Evolutionary conservation across 2,113 vertebrate genomes (phyloP), one percentile per base, ranked within the genome.

Genomic region (Prunella fulvescens): DNA sequence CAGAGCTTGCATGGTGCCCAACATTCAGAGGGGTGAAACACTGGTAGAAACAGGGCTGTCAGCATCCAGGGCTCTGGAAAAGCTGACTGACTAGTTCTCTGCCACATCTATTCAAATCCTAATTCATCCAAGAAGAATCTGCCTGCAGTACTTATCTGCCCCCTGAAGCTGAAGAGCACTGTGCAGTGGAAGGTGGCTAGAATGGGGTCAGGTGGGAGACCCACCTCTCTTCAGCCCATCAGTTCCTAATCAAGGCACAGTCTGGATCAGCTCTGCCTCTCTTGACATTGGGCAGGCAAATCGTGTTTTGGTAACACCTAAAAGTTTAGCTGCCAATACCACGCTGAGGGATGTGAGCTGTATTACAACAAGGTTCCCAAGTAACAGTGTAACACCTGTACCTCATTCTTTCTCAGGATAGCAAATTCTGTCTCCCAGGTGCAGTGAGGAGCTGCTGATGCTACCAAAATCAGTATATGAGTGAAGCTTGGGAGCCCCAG

Each of bases 201-300:
- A 84, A 86, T 0, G 6, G 28, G 35, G 47, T 31, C 19, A 7
- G 57, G 19, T 24, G 26, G 18, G 62, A 94, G 22, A 73, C 11
- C 71, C 69, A 69, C 17, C 22, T 51, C 29, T 60, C 47, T 54
- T 54, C 60, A 73, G 11, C 4, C 18, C 54, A 17, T 14, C 44
- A 29, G 37, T 4, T 94, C 62, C 66, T 79, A 60, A 76, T 11
- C 53, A 56, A 77, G 61, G 40, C 13, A 22, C 37, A 67, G 22
- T 44, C 37, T 65, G 57, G 42, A 73, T 48, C 60, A 78, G 35
- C 60, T 70, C 67, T 70, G 53, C n/a, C 37, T 73, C 65, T 79
- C 48, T 9, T 35, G 31, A 28, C 0, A 0, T 23, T 2, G 3
- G 47, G 62, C 33, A 85, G 83, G 20, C 50, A 57, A 53, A 5